Base-by-base conservation (phyloP, 2,113 vertebrate genomes). In the Alces alces region DNA sequence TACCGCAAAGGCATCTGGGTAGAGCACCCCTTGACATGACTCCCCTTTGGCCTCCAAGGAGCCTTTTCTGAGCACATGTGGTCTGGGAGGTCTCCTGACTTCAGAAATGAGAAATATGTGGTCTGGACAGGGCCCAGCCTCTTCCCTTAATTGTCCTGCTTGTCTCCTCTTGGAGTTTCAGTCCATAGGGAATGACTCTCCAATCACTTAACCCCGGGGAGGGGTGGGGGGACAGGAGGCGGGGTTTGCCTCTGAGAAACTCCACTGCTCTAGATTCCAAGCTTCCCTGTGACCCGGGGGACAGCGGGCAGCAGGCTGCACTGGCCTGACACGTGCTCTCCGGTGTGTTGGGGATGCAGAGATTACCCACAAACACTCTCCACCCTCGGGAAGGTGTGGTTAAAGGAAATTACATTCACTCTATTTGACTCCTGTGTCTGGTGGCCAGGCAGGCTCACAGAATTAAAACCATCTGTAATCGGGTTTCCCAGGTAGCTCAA, bases 171-270 rank as follows among this genome's bases (percentile, higher is more conserved):
- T 73, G 66, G n/a, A 39, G 66, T 73, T 73, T 39, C n/a, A 73
- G n/a, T 25, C 10, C 66, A 6, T 12, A 23, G n/a, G n/a, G n/a
- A 39, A 23, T 70, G 36, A 39, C 19, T 70, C 10, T 6, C 66
- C 66, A 70, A 23, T 39, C 66, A 23, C n/a, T 70, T 70, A 39
- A 39, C 66, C n/a, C n/a, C 0, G 1, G n/a, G 66, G 66, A 5
- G 0, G 5, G n/a, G n/a, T n/a, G n/a, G n/a, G n/a, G 5, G n/a
- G n/a, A 10, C 0, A 0, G 5, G 9, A 4, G n/a, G 9, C 0
- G 1, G n/a, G 10, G 39, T 39, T 23, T 70, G 10, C 54, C 28
- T 52, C 33, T 52, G 33, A 39, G 78, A 85, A 23, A 36, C 23
- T 3, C 10, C 5, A 12, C 19, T 19, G 36, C 52, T 45, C 39